Evolutionary conservation across 2,888 invertebrate species (phyloP), one percentile per base, ranked within the genome.

Genomic region (Argyra leucocephala): DNA sequence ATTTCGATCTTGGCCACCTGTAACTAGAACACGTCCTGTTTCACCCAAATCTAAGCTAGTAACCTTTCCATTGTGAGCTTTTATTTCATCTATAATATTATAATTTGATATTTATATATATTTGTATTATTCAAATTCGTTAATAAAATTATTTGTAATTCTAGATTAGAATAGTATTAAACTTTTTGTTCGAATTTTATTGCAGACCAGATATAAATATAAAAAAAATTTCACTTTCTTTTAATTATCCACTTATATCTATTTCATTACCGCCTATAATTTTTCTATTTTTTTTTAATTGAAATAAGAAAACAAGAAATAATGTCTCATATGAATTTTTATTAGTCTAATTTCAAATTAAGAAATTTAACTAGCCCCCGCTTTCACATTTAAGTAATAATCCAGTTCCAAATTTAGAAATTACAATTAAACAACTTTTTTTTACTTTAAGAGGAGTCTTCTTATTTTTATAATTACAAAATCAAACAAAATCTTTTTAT

Each of bases 1-100:
- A 81, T 96, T 96, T 78, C 93, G 92, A 82, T 97, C 97, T 78
- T 96, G 95, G 67, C 97, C 96, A 66, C 97, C 97, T 67, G 80
- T 80, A 69, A 80, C 80, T 68, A 80, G 74, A 67, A 80, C 80
- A 58, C 80, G 74, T 65, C 80, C 80, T 61, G 80, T 80, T 69
- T 78, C 78, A 59, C 80, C 80, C 64, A 80, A 73, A 74, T 80
- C 80, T 59, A 80, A 73, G 69, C 78, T 77, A 67, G 77, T 79
- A 67, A 80, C 80, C 67, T 75, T 77, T 66, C 74, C 76, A 71
- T 74, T 73, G 71, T 80, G 80, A 68, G 80, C 80, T 73, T 76
- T 76, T 67, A 80, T 79, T 70, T 79, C 79, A 76, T 79, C 80
- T 80, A 64, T 9, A 69, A 66, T 48, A 31, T 10, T n/a, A 31